phyloP scores from a whole-genome alignment of 2,888 invertebrate genomes.

The Monopis laevigella region DNA sequence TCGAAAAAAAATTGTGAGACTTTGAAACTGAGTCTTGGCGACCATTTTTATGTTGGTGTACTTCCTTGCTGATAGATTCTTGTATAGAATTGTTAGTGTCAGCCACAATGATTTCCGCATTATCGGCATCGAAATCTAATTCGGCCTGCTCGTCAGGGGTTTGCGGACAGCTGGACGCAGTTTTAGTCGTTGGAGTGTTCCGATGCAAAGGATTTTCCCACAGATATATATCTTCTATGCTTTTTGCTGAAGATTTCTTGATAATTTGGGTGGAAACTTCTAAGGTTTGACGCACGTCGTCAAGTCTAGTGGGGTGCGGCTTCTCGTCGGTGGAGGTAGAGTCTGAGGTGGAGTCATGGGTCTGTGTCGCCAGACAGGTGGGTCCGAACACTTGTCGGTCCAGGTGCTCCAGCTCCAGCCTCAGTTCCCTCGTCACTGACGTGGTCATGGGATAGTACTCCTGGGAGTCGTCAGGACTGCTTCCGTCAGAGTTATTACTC shows the following conservation, averaged over 20 bases:
- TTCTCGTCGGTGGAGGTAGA: constrained; percentile 53
- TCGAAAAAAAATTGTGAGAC: constrained; percentile 61
- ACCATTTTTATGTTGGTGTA: constrained; percentile 37
- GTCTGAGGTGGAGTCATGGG: constrained; percentile 52
- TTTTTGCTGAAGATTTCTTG: constrained; percentile 50
- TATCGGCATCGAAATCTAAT: constrained; percentile 72
- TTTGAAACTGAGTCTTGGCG: constrained; percentile 40
- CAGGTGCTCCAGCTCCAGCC: constrained; percentile 83
- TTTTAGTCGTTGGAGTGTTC: constrained; percentile 49
- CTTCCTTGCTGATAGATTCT: constrained; percentile 29
- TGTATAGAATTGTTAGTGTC: constrained; percentile 72
- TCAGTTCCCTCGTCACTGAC: constrained; percentile 84
- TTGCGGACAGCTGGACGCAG: constrained; percentile 58
- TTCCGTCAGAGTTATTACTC: constrained; percentile 61
- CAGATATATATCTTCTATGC: constrained; percentile 75
- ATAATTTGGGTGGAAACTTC: constrained; percentile 31
- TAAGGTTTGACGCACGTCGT: constrained; percentile 27
- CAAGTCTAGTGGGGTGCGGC: constrained; percentile 27
- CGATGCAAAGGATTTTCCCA: constrained; percentile 83
- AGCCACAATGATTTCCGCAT: constrained; percentile 70
- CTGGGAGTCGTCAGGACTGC: constrained; percentile 82
- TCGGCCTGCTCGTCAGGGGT: constrained; percentile 80
- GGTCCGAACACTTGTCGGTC: constrained; percentile 84
- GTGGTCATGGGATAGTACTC: constrained; percentile 90
- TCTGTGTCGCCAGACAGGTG: constrained; percentile 45